phyloP scores from a whole-genome alignment of 2,888 invertebrate species.

The Gryllus longicercus region DNA sequence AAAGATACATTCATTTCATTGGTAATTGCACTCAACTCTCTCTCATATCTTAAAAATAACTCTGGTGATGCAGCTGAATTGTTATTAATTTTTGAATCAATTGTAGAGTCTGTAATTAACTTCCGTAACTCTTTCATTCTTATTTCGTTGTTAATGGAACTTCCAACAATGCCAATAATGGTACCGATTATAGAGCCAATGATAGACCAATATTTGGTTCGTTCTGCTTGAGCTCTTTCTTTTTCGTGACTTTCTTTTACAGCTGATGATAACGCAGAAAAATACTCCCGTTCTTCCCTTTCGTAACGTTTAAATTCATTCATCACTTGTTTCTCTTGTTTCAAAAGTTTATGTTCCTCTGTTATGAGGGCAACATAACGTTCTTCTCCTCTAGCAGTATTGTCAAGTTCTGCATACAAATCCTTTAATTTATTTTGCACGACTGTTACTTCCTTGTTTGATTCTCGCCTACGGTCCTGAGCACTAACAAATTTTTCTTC shows the following conservation, averaged over 20 bases:
- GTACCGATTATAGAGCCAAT: slow-evolving; percentile 68
- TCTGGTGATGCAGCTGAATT: slow-evolving; percentile 24
- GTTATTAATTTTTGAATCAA: slow-evolving; percentile 19
- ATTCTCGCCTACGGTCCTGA: slow-evolving; percentile 62
- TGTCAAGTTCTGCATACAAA: slow-evolving; percentile 71
- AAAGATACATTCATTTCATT: slow-evolving; percentile 30
- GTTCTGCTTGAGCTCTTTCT: slow-evolving; percentile 74
- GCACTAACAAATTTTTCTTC: slow-evolving; percentile 63
- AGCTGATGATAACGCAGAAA: slow-evolving; percentile 68
- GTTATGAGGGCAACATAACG: slow-evolving; percentile 70
- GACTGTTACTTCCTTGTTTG: slow-evolving; percentile 58
- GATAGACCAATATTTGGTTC: slow-evolving; percentile 81
- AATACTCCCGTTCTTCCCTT: slow-evolving; percentile 69
- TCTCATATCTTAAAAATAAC: slow-evolving; percentile 29
- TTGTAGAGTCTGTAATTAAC: slow-evolving; percentile 54
- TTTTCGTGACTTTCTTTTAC: slow-evolving; percentile 79
- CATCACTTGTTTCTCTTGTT: slow-evolving; percentile 51
- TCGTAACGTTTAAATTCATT: slow-evolving; percentile 64
- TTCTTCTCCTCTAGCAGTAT: slow-evolving; percentile 72
- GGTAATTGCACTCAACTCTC: slow-evolving; percentile 29
- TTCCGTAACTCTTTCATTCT: slow-evolving; percentile 63
- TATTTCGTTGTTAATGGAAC: slow-evolving; percentile 61
- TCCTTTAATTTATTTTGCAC: slow-evolving; percentile 65
- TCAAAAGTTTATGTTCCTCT: slow-evolving; percentile 58
- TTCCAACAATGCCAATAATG: slow-evolving; percentile 61